phyloP scores from a whole-genome alignment of 2,797 vertebrate species.

The Gobionotothen gibberifrons region DNA sequence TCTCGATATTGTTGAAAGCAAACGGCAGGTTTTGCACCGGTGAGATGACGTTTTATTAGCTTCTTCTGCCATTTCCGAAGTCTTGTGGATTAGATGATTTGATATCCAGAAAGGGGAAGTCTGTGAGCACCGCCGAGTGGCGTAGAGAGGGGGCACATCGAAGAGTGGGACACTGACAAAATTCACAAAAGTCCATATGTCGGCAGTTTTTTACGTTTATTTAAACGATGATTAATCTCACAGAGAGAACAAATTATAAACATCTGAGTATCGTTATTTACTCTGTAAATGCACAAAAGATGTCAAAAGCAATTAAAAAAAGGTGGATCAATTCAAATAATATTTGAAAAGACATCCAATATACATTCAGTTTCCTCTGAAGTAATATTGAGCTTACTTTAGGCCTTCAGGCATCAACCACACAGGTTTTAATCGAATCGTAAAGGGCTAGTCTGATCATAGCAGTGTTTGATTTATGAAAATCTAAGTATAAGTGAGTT shows the following conservation, averaged over 20 bases:
- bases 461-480: slow-evolving; percentile 35
- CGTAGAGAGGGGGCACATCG: slow-evolving; percentile 77
- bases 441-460: slow-evolving; percentile 25
- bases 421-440: slow-evolving; percentile 36
- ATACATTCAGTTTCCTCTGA: slow-evolving; percentile 18
- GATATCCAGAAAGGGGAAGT: slow-evolving; percentile 72
- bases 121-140: slow-evolving; percentile 86
- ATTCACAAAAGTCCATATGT: slow-evolving; percentile 7
- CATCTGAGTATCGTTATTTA: not conserved
- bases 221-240: not conserved
- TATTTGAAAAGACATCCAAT: slow-evolving; percentile 22
- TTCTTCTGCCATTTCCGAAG: slow-evolving; percentile 39
- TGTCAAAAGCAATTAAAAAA: not conserved
- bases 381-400: slow-evolving; percentile 13
- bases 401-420: slow-evolving; percentile 9
- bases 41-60: slow-evolving; percentile 31
- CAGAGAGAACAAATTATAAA: not conserved
- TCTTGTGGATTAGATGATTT: slow-evolving; percentile 54
- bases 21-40: slow-evolving; percentile 13
- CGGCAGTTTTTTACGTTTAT: not conserved
- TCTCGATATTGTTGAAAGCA: slow-evolving; percentile 15
- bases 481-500: slow-evolving; percentile 29
- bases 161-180: slow-evolving; percentile 27
- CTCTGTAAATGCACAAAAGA: not conserved
- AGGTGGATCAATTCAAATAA: slow-evolving; percentile 8